These are phyloP conservation scores for Oreochromis spilurus DNA, from an alignment of 2,113 vertebrate species.

Conservation along the genomic window DNA sequence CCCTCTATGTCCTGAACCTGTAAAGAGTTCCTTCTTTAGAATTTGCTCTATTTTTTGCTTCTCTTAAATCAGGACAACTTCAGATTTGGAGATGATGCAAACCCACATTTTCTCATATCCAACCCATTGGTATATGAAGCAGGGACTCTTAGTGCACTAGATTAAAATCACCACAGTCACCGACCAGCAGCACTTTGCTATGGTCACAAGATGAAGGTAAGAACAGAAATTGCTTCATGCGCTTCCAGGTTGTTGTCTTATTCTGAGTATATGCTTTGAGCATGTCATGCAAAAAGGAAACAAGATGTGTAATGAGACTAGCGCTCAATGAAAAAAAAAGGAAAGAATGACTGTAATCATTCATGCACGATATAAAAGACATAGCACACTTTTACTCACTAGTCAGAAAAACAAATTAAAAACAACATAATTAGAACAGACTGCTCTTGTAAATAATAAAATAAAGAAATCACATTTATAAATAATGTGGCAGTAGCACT, in stretches of 20 bases:
- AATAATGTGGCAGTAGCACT: background rate
- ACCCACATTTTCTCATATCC: background rate
- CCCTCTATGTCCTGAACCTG: background rate
- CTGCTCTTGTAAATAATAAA: background rate
- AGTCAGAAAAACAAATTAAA: background rate
- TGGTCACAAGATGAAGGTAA: background rate
- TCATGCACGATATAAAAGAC: background rate
- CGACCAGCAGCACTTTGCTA: background rate
- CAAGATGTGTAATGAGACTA: background rate
- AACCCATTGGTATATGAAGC: background rate
- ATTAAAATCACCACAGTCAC: background rate
- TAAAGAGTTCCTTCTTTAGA: background rate
- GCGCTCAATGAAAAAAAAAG: background rate
- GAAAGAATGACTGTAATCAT: background rate
- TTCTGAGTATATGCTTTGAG: background rate
- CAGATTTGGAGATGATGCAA: background rate
- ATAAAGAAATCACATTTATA: background rate
- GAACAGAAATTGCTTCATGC: background rate
- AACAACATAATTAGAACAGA: background rate
- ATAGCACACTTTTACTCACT: background rate
- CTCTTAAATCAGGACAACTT: background rate
- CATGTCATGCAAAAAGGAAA: background rate
- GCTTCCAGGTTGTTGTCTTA: background rate
- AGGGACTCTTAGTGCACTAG: background rate
- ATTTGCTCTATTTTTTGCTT: background rate